Evolutionary conservation across 2,113 vertebrate species (phyloP).

Genomic region (Mobula birostris): DNA sequence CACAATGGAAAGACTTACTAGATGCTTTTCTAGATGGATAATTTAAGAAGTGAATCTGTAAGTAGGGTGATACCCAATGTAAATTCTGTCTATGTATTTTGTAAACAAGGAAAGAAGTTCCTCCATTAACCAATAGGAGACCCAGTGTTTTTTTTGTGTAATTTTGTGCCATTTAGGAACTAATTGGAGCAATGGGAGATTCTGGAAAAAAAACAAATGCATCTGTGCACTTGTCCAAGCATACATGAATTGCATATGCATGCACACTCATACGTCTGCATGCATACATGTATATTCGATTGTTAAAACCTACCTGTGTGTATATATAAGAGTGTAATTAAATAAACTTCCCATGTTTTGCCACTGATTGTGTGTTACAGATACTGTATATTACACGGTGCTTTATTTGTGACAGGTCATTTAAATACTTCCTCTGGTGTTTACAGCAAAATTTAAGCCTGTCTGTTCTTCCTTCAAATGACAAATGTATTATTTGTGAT

Average conservation of each 20-base stretch:
- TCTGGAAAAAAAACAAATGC: background rate
- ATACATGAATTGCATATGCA: background rate
- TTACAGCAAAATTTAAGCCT: background rate
- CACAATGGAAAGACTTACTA: background rate
- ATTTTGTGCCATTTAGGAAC: background rate
- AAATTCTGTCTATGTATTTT: background rate
- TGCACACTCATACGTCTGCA: background rate
- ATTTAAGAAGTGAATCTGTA: background rate
- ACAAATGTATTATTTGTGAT: background rate
- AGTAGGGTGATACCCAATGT: background rate
- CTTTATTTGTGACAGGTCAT: background rate
- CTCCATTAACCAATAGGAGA: background rate
- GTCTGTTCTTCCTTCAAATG: background rate
- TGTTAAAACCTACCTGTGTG: background rate
- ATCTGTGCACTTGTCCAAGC: background rate
- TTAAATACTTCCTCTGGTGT: background rate
- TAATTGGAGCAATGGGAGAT: background rate
- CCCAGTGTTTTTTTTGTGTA: background rate
- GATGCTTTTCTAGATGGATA: background rate
- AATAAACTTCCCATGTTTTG: background rate
- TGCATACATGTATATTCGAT: background rate
- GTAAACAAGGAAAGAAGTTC: background rate
- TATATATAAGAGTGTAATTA: background rate
- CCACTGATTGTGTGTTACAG: background rate
- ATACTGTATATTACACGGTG: background rate